These are phyloP conservation scores for Colletes collaris DNA, from an alignment of 2,888 invertebrate species.

Conservation along the genomic window DNA sequence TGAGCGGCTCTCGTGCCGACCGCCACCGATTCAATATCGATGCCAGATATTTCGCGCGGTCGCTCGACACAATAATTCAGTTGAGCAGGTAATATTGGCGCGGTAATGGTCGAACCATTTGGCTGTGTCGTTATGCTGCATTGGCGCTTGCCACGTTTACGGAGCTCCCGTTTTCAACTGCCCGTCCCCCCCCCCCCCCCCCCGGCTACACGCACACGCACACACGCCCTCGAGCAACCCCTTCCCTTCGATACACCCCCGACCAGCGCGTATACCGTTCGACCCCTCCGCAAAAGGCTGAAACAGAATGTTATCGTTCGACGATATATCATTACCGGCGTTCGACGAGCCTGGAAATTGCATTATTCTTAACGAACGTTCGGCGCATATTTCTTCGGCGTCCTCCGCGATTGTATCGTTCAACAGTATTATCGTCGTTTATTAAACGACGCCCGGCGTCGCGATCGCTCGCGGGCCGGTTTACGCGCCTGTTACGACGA, in stretches of 20 bases:
- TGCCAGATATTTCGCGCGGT: constrained; percentile 77
- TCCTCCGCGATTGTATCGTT: constrained; percentile 28
- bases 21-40: constrained; percentile 76
- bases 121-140: constrained; percentile 77
- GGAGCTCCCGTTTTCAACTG: constrained; percentile 70
- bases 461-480: constrained; percentile 34
- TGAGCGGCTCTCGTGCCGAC: constrained; percentile 43
- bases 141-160: constrained; percentile 76
- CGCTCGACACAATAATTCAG: constrained; percentile 79
- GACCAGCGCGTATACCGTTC: constrained; percentile 29
- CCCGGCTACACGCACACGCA: constrained; percentile 29
- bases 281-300: constrained; percentile 57
- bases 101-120: constrained; percentile 77
- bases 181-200: constrained; percentile 56
- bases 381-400: constrained; percentile 53
- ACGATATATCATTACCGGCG: constrained; percentile 74
- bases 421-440: constrained; percentile 52
- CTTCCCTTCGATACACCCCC: constrained; percentile 31
- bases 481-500: constrained; percentile 24
- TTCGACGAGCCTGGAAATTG: constrained; percentile 67
- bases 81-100: constrained; percentile 78
- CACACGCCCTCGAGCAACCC: neutral
- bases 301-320: constrained; percentile 76
- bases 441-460: constrained; percentile 44
- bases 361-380: constrained; percentile 73